Percentiles rank a stretch among this genome's conserved stretches.
Conservation (phyloP, 2,888 invertebrate species). For the Odontothrips loti region DNA sequence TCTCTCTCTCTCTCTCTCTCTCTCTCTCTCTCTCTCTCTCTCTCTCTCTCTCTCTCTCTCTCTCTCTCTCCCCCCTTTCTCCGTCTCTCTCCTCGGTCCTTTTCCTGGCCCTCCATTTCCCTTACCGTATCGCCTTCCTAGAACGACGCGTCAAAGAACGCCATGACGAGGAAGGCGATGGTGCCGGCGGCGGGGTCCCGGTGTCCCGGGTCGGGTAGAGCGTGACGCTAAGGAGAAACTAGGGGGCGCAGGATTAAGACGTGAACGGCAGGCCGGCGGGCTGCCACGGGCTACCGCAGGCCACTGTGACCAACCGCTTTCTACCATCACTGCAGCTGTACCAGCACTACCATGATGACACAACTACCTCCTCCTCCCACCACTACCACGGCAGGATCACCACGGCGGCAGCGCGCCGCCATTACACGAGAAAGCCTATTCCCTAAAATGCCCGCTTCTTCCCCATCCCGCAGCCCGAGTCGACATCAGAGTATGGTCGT, state of each 20-base stretch:
- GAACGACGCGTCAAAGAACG: too few relatives aligned
- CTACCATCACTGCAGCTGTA: too few relatives aligned
- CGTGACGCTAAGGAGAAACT: constrained; percentile 9
- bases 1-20: background rate
- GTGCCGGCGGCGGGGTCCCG: background rate
- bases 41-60: background rate
- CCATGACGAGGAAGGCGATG: background rate
- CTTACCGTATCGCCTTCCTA: background rate
- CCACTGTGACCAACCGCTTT: too few relatives aligned
- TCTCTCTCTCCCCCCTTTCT: background rate
- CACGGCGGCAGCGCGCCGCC: background rate
- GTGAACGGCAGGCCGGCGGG: background rate
- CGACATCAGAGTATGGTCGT: too few relatives aligned
- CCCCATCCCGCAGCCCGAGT: background rate
- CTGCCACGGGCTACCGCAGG: background rate
- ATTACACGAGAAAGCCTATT: constrained; percentile 17
- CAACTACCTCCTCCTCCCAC: background rate
- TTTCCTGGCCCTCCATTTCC: background rate
- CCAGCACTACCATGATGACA: too few relatives aligned
- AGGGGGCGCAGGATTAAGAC: background rate
- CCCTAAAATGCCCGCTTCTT: constrained; percentile 6
- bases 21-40: background rate
- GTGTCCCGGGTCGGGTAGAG: background rate
- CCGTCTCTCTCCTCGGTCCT: background rate
- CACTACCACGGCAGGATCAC: background rate